Conservation (phyloP, 2,888 invertebrate genomes). For the Galeopsomyia nigrocyanea region DNA sequence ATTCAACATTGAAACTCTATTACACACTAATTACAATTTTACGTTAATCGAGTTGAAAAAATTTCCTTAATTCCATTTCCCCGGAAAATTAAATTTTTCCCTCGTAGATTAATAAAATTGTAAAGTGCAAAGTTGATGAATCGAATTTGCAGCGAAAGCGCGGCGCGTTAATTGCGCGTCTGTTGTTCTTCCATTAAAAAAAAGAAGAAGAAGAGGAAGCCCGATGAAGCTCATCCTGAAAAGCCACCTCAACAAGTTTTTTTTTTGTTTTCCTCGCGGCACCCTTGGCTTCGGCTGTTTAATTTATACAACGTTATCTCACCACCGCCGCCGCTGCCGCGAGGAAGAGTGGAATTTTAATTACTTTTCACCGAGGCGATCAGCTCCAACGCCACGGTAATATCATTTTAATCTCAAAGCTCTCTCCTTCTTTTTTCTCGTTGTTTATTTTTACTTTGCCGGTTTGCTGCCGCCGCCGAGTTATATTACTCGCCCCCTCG, state of each 20-base stretch:
- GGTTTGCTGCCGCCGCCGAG: neutral
- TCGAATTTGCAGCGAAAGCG: constrained; percentile 9
- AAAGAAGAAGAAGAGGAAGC: neutral
- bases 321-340: neutral
- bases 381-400: constrained; percentile 34
- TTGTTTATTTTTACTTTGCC: constrained; percentile 25
- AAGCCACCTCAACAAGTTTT: neutral
- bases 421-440: neutral
- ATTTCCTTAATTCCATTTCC: no score
- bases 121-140: no score
- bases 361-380: constrained; percentile 48
- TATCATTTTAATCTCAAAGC: constrained; percentile 42
- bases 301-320: constrained; percentile 60
- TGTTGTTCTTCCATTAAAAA: constrained; percentile 53
- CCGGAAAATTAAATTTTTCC: no score
- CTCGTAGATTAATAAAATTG: no score
- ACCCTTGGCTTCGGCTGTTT: constrained; percentile 46
- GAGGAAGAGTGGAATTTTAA: constrained; percentile 59
- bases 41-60: no score
- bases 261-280: neutral
- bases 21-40: no score
- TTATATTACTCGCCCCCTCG: neutral
- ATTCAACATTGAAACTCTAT: no score
- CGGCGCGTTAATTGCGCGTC: constrained; percentile 45
- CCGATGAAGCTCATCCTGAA: constrained; percentile 21